These are phyloP conservation scores for Polyergus mexicanus DNA, from an alignment of 1,140 invertebrate species.

Conservation along the genomic window DNA sequence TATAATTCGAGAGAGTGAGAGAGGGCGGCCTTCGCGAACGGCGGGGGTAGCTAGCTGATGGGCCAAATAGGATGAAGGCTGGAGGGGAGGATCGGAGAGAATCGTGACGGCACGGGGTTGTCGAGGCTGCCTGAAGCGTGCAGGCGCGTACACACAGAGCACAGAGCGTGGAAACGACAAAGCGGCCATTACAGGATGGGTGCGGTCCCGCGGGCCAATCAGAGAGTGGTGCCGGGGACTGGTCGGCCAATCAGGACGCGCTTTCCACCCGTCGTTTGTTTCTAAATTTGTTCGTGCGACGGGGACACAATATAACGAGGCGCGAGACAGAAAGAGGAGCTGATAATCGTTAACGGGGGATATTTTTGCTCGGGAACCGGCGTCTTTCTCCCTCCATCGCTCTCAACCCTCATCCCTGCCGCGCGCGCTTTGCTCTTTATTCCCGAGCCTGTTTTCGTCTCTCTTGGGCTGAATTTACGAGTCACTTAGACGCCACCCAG, in stretches of 20 bases:
- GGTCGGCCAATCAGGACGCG: slow-evolving; percentile 83
- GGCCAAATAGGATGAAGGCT: slow-evolving; percentile 44
- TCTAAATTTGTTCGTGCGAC: slow-evolving; percentile 82
- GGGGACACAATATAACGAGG: slow-evolving; percentile 85
- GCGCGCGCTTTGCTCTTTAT: slow-evolving; percentile 22
- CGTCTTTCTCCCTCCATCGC: slow-evolving; percentile 56
- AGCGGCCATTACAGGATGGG: slow-evolving; percentile 87
- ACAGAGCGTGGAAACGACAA: slow-evolving; percentile 81
- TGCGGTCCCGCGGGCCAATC: slow-evolving; percentile 86
- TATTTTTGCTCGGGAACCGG: slow-evolving; percentile 80
- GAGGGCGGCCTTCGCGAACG: slow-evolving; percentile 52
- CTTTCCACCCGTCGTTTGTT: slow-evolving; percentile 85
- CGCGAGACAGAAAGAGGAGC: slow-evolving; percentile 75
- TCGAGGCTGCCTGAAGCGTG: slow-evolving; percentile 74
- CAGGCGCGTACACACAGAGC: slow-evolving; percentile 72
- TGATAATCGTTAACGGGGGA: slow-evolving; percentile 85
- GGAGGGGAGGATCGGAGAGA: slow-evolving; percentile 57
- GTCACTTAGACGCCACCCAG: background rate
- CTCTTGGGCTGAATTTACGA: slow-evolving; percentile 32
- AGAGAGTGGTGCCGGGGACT: slow-evolving; percentile 82
- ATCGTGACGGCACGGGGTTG: slow-evolving; percentile 69
- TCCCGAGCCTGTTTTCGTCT: slow-evolving; percentile 28
- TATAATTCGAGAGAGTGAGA: slow-evolving; percentile 76
- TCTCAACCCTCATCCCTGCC: slow-evolving; percentile 32
- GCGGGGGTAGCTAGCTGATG: slow-evolving; percentile 46